These are phyloP conservation scores for Strigamia maritima DNA, from an alignment of 2,888 invertebrate genomes.

Conservation along the genomic window DNA sequence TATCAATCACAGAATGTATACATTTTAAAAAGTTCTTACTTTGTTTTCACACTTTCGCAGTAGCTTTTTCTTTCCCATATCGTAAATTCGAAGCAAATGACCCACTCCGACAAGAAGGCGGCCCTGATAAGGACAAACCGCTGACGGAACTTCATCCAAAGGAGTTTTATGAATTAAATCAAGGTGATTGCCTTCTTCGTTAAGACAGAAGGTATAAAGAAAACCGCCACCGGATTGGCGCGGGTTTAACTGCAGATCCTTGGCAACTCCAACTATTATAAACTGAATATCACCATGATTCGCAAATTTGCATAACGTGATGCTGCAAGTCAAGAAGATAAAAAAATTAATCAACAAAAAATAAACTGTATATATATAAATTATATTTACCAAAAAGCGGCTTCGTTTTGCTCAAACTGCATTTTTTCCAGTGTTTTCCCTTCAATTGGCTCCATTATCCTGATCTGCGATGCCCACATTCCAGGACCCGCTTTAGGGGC, in stretches of 20 bases:
- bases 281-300: conserved; percentile 62
- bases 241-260: conserved; percentile 85
- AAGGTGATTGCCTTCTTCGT: conserved; percentile 73
- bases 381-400: conserved; percentile 70
- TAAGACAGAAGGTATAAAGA: conserved; percentile 76
- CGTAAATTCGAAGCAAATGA: conserved; percentile 80
- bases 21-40: no score
- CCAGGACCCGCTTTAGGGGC: conserved; percentile 91
- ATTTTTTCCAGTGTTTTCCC: conserved; percentile 74
- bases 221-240: conserved; percentile 76
- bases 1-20: neutral
- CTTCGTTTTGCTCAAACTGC: conserved; percentile 91
- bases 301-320: conserved; percentile 74
- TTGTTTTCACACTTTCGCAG: conserved; percentile 97
- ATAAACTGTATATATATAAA: neutral
- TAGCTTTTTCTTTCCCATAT: conserved; percentile 93
- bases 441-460: conserved; percentile 78
- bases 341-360: no score
- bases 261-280: conserved; percentile 83
- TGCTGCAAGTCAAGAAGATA: conserved; percentile 58
- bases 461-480: conserved; percentile 91
- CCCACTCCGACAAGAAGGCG: conserved; percentile 89
- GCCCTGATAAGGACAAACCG: conserved; percentile 87
- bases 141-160: conserved; percentile 86
- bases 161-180: conserved; percentile 92